Base-by-base conservation (phyloP, 2,113 vertebrate species). In the Oncorhynchus nerka region DNA sequence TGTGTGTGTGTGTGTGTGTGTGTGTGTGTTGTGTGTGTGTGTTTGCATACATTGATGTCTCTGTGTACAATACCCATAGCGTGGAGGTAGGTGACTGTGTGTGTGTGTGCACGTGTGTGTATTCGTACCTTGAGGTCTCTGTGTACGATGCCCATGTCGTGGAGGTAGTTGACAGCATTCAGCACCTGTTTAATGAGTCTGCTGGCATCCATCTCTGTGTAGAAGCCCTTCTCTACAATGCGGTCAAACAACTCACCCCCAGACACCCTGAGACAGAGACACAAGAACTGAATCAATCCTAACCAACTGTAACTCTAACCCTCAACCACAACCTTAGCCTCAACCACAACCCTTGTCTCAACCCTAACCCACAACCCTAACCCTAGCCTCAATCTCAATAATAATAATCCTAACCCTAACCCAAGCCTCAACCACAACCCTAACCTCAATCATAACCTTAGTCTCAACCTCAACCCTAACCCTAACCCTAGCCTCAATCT, bases 221-320 rank as follows among this genome's bases (percentile, higher is more conserved):
- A 99, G 91, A 99, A 99, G 0, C 98, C 98, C 81, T 98, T 98
- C 91, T 99, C 98, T 0, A 99, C 98, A 0, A 99, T 99, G 32
- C 98, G 96, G 86, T 99, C 98, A 3, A 99, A 99, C 48, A 99
- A 91, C 82, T 99, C 98, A 2, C 98, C 98, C n/a, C 98, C 98
- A 0, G 98, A 99, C 32, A 49, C 34, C 45, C 68, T 70, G 34
- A 49, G 62, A 45, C 39, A 45, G 48, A 84, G 80, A 82, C 78
- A 91, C 20, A 76, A 7, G 45, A 15, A 51, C 51, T 55, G 62
- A 1, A 70, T 6, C 61, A 57, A 22, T 62, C 5, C 32, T 26
- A 45, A 73, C 7, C n/a, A 62, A 62, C 61, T n/a, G 11, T 51
- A 4, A 51, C 49, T 13, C 12, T 51, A 15, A 51, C 49, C 49